Percentiles rank a stretch among this genome's conserved stretches.
phyloP scores from a whole-genome alignment of 2,888 invertebrate species.

The Callinectes sapidus region DNA sequence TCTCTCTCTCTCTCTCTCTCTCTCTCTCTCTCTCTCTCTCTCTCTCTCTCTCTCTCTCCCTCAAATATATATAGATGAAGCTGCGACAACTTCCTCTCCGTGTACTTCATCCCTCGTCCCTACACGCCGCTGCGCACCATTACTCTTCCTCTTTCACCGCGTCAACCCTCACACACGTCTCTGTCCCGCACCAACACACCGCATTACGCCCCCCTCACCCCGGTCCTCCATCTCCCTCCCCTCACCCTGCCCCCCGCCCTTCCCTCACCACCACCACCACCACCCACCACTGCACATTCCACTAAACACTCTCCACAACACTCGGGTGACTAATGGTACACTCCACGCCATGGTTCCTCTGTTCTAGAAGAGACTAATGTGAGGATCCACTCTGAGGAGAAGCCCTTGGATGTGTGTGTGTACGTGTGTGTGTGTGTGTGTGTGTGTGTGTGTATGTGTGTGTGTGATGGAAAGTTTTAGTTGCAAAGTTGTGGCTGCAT shows the following conservation, averaged over 20 bases:
- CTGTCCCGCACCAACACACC: neutral
- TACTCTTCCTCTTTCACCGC: neutral
- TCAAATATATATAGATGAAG: neutral
- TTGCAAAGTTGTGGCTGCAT: neutral
- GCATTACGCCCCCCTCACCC: neutral
- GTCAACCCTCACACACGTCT: neutral
- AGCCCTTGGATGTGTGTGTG: neutral
- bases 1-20: neutral
- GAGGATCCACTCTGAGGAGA: neutral
- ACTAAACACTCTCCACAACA: neutral
- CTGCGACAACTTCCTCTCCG: neutral
- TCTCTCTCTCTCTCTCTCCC: neutral
- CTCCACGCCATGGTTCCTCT: neutral
- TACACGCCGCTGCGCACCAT: neutral
- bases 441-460: neutral
- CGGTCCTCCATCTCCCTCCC: neutral
- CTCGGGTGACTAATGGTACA: neutral
- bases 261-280: neutral
- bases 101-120: constrained; percentile 2
- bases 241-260: neutral
- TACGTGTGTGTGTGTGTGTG: constrained; percentile 4
- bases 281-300: neutral
- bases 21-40: neutral
- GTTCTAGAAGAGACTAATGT: neutral
- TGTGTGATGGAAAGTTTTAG: neutral